Evolutionary conservation across 2,797 vertebrate species (phyloP).

Genomic region (Micrastur ruficollis): DNA sequence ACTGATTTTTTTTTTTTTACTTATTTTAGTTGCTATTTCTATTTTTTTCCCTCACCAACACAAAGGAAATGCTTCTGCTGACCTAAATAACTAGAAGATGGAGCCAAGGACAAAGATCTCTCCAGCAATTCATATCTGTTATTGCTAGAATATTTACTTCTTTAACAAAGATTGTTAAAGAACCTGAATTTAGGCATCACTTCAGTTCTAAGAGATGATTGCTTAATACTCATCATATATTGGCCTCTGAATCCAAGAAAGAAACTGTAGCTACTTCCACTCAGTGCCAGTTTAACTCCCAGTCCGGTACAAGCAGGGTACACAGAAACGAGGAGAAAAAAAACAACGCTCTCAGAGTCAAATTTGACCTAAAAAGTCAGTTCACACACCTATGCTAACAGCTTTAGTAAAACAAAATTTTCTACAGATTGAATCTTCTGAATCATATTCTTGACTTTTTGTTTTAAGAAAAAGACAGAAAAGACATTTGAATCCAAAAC

Average conservation of each 20-base stretch:
- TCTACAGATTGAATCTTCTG: neutral
- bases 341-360: neutral
- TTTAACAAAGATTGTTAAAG: neutral
- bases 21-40: neutral
- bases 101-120: neutral
- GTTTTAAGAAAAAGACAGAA: neutral
- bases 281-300: neutral
- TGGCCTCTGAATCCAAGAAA: neutral
- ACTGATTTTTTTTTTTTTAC: neutral
- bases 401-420: neutral
- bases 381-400: neutral
- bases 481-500: neutral
- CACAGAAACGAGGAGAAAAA: neutral
- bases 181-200: neutral
- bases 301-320: neutral
- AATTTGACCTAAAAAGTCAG: neutral
- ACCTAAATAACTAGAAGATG: neutral
- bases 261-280: neutral
- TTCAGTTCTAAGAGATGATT: neutral
- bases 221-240: neutral
- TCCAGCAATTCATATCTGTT: rapidly evolving
- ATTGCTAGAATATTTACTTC: neutral
- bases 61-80: neutral
- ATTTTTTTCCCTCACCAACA: neutral
- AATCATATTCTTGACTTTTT: neutral